Conservation (phyloP, 2,113 vertebrate genomes). For the Morone chrysops region DNA sequence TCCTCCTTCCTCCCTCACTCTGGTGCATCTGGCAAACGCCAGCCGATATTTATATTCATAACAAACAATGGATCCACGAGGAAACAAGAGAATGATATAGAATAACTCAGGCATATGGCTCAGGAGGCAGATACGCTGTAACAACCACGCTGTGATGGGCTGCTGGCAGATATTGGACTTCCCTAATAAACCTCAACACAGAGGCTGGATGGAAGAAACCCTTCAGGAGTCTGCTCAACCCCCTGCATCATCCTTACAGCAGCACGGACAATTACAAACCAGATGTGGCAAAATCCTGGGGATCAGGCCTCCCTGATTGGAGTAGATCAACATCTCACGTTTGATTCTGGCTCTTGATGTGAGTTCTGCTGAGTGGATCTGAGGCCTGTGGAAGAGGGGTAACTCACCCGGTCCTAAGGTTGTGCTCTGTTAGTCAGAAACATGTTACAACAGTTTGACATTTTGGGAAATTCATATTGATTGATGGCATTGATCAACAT, state of each 20-base stretch:
- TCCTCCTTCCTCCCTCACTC: slow-evolving; percentile 30
- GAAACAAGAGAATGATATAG: slow-evolving; percentile 41
- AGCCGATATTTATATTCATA: slow-evolving; percentile 75
- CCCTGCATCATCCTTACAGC: slow-evolving; percentile 54
- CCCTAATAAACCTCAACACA: slow-evolving; percentile 43
- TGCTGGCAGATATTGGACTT: slow-evolving; percentile 46
- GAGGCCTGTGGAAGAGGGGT: neutral
- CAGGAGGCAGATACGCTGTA: slow-evolving; percentile 39
- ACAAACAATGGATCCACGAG: slow-evolving; percentile 60
- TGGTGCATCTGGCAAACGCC: slow-evolving; percentile 61
- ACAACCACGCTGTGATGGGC: slow-evolving; percentile 39
- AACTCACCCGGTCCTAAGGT: neutral
- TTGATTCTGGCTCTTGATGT: slow-evolving; percentile 37
- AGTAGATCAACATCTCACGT: slow-evolving; percentile 57
- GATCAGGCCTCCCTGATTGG: slow-evolving; percentile 66
- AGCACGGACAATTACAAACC: slow-evolving; percentile 69
- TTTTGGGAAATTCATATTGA: slow-evolving; percentile 1
- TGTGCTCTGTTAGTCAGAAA: neutral
- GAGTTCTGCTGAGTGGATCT: slow-evolving; percentile 4
- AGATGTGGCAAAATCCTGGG: slow-evolving; percentile 61
- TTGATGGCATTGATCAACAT: neutral
- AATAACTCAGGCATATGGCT: slow-evolving; percentile 42
- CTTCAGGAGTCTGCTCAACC: slow-evolving; percentile 43
- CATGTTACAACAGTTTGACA: neutral
- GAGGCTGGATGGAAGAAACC: slow-evolving; percentile 48